These are phyloP conservation scores for Tokudaia muenninki DNA, from an alignment of 2,797 vertebrate species.

Conservation along the genomic window DNA sequence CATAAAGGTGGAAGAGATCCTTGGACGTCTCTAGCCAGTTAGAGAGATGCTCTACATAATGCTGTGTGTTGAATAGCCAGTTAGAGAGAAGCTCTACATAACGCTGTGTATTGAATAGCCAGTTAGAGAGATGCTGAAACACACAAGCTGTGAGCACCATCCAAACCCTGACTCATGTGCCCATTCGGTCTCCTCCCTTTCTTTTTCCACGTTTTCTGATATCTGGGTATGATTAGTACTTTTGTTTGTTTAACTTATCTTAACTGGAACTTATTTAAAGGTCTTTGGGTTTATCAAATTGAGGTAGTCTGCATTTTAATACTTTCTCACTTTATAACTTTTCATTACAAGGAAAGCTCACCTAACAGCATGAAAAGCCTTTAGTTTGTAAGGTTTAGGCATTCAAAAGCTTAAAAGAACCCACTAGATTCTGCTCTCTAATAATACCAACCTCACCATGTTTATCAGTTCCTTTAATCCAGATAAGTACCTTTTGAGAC, in stretches of 20 bases:
- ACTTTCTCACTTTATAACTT: background rate
- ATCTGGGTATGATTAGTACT: background rate
- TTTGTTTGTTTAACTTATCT: background rate
- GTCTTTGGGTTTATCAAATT: background rate
- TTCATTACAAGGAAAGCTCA: background rate
- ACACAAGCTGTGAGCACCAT: background rate
- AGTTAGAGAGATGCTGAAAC: background rate
- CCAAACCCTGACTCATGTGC: background rate
- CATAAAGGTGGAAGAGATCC: background rate
- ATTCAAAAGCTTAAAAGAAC: background rate
- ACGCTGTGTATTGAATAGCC: background rate
- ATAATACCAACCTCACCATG: background rate
- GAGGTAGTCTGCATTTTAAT: background rate
- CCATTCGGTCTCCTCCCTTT: background rate
- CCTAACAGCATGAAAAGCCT: background rate
- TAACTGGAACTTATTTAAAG: slow-evolving; percentile 9
- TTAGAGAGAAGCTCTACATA: background rate
- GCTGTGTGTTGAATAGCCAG: background rate
- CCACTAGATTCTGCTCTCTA: background rate
- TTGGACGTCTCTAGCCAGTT: background rate
- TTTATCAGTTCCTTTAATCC: background rate
- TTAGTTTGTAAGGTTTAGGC: background rate
- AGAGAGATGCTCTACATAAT: background rate
- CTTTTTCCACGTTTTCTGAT: background rate
- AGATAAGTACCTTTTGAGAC: background rate